Evolutionary conservation across 2,797 vertebrate species (phyloP), one percentile per base, ranked within the genome.

Genomic region (Stomatorhinus walkeri): DNA sequence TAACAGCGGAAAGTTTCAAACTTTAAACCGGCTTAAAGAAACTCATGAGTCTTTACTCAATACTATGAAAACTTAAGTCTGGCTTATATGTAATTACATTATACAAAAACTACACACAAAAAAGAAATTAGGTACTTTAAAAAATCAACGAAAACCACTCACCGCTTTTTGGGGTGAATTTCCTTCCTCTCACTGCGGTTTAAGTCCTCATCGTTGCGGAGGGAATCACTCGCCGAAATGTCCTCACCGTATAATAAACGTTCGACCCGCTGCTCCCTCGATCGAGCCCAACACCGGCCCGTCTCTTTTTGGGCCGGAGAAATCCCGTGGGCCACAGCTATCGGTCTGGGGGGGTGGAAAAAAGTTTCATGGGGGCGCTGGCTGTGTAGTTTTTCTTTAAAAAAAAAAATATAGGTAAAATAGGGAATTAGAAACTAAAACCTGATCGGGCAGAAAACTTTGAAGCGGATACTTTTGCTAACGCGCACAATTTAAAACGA

Each of bases 281-380:
- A 49, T 85, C 81, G 81, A 49, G 1, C 84, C 49, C 49, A 14
- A 86, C 51, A 56, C 84, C 51, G 14, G 85, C 28, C 85, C 51
- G 24, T 86, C 14, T 54, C 12, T 54, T 22, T 24, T 12, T 86
- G 49, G 85, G 85, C 14, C 32, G 32, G 24, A 86, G 6, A 28
- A 24, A 56, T 16, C 28, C 46, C 51, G 6, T 6, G 16, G 51
- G 56, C 22, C 14, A 32, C 51, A 86, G 51, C 51, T 87, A 24
- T 87, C 6, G 24, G 22, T 56, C n/a, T 1, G 19, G 85, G 85
- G 46, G 85, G 85, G 28, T 32, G 56, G 86, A 19, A 68, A 24
- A 87, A 68, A 87, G 86, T 87, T 61, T 87, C 32, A 19, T 61
- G 56, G 86, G 85, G 86, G 86, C 86, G 86, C 56, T 87, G 54